Evolutionary conservation across 2,797 vertebrate genomes (phyloP).

Genomic region (Psittacula echo): DNA sequence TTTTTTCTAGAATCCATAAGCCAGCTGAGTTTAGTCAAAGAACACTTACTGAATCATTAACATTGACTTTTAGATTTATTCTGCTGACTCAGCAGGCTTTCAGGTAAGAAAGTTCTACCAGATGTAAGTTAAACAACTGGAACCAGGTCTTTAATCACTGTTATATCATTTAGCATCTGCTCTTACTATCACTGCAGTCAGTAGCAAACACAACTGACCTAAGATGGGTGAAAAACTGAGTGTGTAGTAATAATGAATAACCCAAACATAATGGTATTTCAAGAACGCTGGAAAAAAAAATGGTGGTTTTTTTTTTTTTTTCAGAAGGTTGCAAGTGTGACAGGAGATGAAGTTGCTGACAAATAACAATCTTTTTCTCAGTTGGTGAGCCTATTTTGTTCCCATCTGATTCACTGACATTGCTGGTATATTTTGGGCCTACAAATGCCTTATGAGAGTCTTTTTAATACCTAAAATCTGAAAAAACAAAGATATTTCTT

Average conservation of each 20-base stretch:
- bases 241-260: neutral
- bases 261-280: neutral
- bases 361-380: slow-evolving; percentile 15
- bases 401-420: neutral
- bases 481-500: neutral
- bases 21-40: neutral
- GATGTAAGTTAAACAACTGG: neutral
- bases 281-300: neutral
- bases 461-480: neutral
- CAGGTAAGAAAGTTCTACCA: neutral
- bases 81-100: slow-evolving; percentile 25
- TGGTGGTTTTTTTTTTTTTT: no score
- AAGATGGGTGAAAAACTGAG: neutral
- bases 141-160: neutral
- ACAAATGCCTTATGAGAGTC: neutral
- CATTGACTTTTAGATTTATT: slow-evolving; percentile 38
- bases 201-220: neutral
- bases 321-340: neutral
- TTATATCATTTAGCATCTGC: neutral
- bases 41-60: slow-evolving; percentile 38
- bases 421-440: neutral
- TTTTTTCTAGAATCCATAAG: neutral
- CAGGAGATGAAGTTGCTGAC: slow-evolving; percentile 8
- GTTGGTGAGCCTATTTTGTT: neutral
- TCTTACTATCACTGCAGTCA: neutral